A percentile compares a stretch with the other conserved stretches of the same genome.
Conservation (phyloP, 2,113 vertebrate species). For the Benitochromis conjunctus region DNA sequence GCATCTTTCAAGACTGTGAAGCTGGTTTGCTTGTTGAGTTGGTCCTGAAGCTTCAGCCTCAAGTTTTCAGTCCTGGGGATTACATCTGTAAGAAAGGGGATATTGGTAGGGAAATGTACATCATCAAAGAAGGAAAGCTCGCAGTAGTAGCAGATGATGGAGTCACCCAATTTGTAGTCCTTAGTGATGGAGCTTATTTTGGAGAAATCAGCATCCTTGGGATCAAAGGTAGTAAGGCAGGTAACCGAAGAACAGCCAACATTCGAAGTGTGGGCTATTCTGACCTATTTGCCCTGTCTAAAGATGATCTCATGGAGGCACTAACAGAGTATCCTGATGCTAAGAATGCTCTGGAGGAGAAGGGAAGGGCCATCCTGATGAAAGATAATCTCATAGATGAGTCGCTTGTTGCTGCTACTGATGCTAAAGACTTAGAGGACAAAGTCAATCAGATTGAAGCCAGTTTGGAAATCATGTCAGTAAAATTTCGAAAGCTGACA, state of each 20-base stretch:
- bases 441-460: slow-evolving; percentile 79
- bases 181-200: slow-evolving; percentile 68
- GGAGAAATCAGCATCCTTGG: slow-evolving; percentile 71
- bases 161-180: slow-evolving; percentile 66
- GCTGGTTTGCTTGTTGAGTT: slow-evolving; percentile 65
- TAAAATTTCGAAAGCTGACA: slow-evolving; percentile 78
- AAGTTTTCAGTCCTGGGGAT: slow-evolving; percentile 68
- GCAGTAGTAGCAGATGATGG: slow-evolving; percentile 69
- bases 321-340: slow-evolving; percentile 64
- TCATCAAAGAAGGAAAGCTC: slow-evolving; percentile 66
- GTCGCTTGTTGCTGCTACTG: slow-evolving; percentile 30
- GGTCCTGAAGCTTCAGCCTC: slow-evolving; percentile 68
- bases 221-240: slow-evolving; percentile 70
- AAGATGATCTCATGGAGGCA: slow-evolving; percentile 68
- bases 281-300: slow-evolving; percentile 66
- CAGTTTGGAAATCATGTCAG: slow-evolving; percentile 77
- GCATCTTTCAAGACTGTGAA: slow-evolving; percentile 71
- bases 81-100: slow-evolving; percentile 72
- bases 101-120: slow-evolving; percentile 71
- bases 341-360: slow-evolving; percentile 56
- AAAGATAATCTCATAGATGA: slow-evolving; percentile 70
- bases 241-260: slow-evolving; percentile 68
- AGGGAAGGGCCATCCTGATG: slow-evolving; percentile 64
- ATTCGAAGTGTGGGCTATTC: slow-evolving; percentile 72
- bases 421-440: slow-evolving; percentile 83